A percentile compares a stretch with the other conserved stretches of the same genome.
These are phyloP conservation scores for Drosophila bocqueti DNA, from an alignment of 1,140 invertebrate species.

Conservation along the genomic window DNA sequence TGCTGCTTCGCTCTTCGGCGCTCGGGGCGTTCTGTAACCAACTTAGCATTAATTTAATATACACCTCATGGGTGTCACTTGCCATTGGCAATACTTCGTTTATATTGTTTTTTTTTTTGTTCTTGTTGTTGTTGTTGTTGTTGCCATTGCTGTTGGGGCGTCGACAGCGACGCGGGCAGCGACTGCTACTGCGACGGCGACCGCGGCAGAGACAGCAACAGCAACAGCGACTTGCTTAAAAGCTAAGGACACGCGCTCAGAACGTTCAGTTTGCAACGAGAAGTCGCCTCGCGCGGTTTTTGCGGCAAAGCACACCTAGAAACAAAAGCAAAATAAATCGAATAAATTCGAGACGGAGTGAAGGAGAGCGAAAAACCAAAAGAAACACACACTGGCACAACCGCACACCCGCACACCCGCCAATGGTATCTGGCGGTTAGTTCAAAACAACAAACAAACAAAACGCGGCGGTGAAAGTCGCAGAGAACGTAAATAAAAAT, in stretches of 20 bases:
- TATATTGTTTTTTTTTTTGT: conserved; percentile 21
- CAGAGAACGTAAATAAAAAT: conserved; percentile 29
- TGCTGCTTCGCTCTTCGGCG: not conserved
- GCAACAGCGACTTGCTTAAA: conserved; percentile 60
- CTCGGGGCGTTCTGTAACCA: conserved; percentile 29
- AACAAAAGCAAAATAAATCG: not conserved
- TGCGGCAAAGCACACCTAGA: conserved; percentile 33
- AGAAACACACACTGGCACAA: conserved; percentile 6
- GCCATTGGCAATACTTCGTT: conserved; percentile 39
- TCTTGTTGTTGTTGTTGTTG: conserved; percentile 12
- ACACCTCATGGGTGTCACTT: conserved; percentile 48
- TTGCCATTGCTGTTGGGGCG: conserved; percentile 27
- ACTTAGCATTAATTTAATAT: conserved; percentile 51
- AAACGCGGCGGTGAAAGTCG: conserved; percentile 37
- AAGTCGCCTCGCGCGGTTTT: conserved; percentile 69
- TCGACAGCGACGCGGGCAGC: conserved; percentile 44
- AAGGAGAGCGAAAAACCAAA: conserved; percentile 24
- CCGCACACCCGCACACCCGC: conserved; percentile 10
- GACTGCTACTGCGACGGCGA: conserved; percentile 1
- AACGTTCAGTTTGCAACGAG: conserved; percentile 73
- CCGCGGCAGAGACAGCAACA: conserved; percentile 4
- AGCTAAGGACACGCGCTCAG: conserved; percentile 75
- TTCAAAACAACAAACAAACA: conserved; percentile 26
- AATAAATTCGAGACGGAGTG: conserved; percentile 3
- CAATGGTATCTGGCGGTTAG: conserved; percentile 14